Conservation (phyloP, 2,888 invertebrate species). For the Dione juno region DNA sequence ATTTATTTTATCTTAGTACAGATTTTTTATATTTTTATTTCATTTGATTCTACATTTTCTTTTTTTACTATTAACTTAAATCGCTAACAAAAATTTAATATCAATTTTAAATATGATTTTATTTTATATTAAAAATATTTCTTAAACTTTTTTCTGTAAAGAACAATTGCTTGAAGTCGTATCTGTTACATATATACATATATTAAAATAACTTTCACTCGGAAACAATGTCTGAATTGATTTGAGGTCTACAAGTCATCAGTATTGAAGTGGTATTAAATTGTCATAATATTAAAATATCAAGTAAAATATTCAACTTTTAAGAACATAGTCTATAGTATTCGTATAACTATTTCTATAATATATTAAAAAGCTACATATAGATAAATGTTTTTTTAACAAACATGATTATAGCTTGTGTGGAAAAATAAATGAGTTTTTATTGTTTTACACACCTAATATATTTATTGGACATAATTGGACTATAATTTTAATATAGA, state of each 20-base stretch:
- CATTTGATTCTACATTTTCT: too few species aligned
- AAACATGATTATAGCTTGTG: too few species aligned
- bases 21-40: too few species aligned
- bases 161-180: neutral
- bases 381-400: too few species aligned
- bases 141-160: neutral
- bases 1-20: too few species aligned
- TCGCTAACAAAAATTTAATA: too few species aligned
- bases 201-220: conserved; percentile 73
- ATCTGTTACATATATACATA: conserved; percentile 48
- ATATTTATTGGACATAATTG: neutral
- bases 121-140: neutral
- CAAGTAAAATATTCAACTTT: too few species aligned
- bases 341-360: too few species aligned
- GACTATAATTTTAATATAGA: neutral
- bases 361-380: too few species aligned
- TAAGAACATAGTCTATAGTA: too few species aligned
- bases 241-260: neutral
- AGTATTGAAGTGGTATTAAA: neutral
- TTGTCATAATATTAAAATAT: neutral
- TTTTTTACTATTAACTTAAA: too few species aligned
- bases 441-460: neutral
- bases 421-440: neutral
- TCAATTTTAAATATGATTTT: too few species aligned
- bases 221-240: conserved; percentile 59